These are phyloP conservation scores for Lamellibrachia luymesi DNA, from an alignment of 1,140 invertebrate genomes.

Conservation along the genomic window DNA sequence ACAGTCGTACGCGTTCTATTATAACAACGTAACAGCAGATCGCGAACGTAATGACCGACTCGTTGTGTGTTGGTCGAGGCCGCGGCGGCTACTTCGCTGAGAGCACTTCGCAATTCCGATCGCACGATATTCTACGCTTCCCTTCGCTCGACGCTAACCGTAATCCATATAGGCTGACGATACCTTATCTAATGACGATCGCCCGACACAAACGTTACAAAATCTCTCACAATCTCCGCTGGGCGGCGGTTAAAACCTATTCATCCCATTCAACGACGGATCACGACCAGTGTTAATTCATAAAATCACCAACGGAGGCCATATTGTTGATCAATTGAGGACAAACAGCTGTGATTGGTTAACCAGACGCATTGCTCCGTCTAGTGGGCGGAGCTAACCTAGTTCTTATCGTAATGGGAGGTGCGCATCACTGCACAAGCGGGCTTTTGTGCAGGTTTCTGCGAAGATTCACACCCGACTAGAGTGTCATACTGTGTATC, in stretches of 20 bases:
- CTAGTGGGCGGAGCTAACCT: not conserved
- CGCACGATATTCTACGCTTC: not conserved
- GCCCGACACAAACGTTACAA: not conserved
- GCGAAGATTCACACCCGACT: not conserved
- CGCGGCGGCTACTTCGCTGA: not conserved
- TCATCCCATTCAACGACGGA: conserved; percentile 3
- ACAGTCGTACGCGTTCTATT: not conserved
- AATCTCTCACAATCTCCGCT: not conserved
- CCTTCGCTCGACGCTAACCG: not conserved
- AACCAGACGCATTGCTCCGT: not conserved
- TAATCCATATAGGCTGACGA: conserved; percentile 4
- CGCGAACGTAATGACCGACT: not conserved
- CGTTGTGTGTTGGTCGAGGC: not conserved
- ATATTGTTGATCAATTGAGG: conserved; percentile 5
- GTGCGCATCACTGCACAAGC: not conserved
- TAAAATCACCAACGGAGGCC: not conserved
- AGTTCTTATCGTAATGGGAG: not conserved
- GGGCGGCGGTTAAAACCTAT: conserved; percentile 3
- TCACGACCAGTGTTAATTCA: not conserved
- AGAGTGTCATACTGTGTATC: not conserved
- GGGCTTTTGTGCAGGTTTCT: not conserved
- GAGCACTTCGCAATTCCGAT: not conserved
- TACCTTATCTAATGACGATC: not conserved
- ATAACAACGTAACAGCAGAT: not conserved
- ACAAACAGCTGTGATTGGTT: not conserved